A percentile compares a stretch with the other conserved stretches of the same genome.
Evolutionary conservation across 2,888 invertebrate species (phyloP).

Genomic region (Noctua janthina): DNA sequence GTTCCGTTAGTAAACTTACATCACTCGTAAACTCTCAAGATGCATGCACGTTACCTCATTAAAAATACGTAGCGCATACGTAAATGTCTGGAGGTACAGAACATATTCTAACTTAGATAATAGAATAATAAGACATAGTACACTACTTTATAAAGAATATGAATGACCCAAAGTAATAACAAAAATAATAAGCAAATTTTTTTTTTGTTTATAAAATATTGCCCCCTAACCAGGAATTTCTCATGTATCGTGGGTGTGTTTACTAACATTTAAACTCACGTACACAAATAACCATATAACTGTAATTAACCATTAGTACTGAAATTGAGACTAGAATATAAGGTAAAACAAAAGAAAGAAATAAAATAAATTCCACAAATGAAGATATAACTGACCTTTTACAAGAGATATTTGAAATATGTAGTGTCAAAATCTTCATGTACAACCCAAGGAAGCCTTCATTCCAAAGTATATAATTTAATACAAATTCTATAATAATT

Average conservation of each 20-base stretch:
- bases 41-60: not conserved
- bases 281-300: no score
- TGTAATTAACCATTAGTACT: not conserved
- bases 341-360: not conserved
- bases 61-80: not conserved
- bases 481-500: slow-evolving; percentile 47
- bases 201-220: no score
- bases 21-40: not conserved
- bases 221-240: no score
- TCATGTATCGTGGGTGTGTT: no score
- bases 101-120: not conserved
- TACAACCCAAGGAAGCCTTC: slow-evolving; percentile 24
- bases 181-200: no score
- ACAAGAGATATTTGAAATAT: not conserved
- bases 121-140: not conserved
- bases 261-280: no score
- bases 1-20: not conserved
- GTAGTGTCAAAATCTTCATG: slow-evolving; percentile 18
- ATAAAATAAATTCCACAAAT: not conserved
- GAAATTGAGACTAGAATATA: not conserved
- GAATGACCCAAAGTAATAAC: no score
- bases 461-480: slow-evolving; percentile 41
- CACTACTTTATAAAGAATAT: not conserved
- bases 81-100: not conserved
- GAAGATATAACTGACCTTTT: not conserved